Conservation (phyloP, 2,113 vertebrate species). For the Galemys pyrenaicus region DNA sequence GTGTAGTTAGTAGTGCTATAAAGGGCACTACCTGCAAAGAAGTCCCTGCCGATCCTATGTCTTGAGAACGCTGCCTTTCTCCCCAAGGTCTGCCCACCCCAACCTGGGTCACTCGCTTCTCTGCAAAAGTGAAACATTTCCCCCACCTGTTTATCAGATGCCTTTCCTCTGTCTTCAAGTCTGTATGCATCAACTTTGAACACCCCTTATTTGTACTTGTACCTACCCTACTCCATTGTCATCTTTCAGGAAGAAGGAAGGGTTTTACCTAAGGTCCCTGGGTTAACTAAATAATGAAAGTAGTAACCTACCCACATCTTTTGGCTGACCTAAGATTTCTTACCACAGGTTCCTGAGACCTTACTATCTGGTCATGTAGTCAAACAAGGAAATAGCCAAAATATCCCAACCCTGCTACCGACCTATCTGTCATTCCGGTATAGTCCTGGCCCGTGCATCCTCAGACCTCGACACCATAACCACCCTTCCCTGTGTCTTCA, state of each 20-base stretch:
- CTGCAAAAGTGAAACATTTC: neutral
- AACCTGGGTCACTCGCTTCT: neutral
- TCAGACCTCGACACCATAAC: neutral
- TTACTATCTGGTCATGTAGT: too few relatives aligned
- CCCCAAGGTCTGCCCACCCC: neutral
- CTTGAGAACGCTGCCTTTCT: neutral
- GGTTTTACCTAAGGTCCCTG: neutral
- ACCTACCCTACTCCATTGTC: neutral
- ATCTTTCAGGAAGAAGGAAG: neutral
- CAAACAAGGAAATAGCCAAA: neutral
- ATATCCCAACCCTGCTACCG: neutral
- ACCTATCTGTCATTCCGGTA: neutral
- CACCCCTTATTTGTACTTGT: too few relatives aligned
- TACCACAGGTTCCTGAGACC: neutral
- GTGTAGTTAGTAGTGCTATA: neutral
- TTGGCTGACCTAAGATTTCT: neutral
- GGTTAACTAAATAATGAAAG: neutral
- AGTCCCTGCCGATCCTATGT: neutral
- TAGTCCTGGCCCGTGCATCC: neutral
- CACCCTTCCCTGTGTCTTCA: neutral
- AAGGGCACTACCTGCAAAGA: neutral
- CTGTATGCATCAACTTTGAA: neutral
- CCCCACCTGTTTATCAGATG: neutral
- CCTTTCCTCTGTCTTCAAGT: neutral
- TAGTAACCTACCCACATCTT: fast-evolving